A percentile compares a stretch with the other conserved stretches of the same genome.
These are phyloP conservation scores for Anguilla japonica DNA, from an alignment of 2,113 vertebrate species.

Conservation along the genomic window DNA sequence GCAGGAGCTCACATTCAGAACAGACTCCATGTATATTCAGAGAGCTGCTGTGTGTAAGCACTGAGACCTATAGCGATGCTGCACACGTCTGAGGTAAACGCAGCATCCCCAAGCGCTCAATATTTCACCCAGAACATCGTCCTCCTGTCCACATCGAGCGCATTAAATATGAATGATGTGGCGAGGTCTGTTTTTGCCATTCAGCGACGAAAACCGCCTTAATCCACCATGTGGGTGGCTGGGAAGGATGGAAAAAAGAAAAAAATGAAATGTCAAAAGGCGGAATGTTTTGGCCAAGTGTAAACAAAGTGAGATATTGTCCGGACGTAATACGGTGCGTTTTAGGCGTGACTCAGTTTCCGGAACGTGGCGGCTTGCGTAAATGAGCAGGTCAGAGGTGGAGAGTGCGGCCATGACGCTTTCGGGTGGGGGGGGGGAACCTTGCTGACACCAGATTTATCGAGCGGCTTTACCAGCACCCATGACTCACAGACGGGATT, in stretches of 20 bases:
- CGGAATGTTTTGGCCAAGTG: not conserved
- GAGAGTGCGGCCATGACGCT: not conserved
- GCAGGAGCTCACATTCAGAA: not conserved
- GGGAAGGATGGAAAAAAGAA: not conserved
- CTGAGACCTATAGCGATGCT: too few relatives aligned
- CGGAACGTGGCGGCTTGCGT: too few relatives aligned
- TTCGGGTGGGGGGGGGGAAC: not conserved
- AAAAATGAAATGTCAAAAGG: too few relatives aligned
- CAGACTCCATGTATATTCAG: not conserved
- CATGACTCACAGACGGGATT: conserved; percentile 6
- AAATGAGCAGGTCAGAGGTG: conserved; percentile 10
- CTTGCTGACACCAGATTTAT: conserved; percentile 20
- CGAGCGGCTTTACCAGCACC: not conserved
- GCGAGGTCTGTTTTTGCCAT: not conserved
- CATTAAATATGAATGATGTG: not conserved
- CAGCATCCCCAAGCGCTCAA: not conserved
- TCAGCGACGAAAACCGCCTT: not conserved
- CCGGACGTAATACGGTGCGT: not conserved
- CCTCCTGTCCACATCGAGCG: not conserved
- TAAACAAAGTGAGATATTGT: not conserved
- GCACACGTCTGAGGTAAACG: too few relatives aligned
- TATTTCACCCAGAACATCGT: not conserved
- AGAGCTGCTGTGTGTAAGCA: not conserved
- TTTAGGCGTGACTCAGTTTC: conserved; percentile 1
- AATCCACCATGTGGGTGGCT: not conserved